These are phyloP conservation scores for Drosophila mimica DNA, from an alignment of 2,888 invertebrate genomes.

Conservation along the genomic window DNA sequence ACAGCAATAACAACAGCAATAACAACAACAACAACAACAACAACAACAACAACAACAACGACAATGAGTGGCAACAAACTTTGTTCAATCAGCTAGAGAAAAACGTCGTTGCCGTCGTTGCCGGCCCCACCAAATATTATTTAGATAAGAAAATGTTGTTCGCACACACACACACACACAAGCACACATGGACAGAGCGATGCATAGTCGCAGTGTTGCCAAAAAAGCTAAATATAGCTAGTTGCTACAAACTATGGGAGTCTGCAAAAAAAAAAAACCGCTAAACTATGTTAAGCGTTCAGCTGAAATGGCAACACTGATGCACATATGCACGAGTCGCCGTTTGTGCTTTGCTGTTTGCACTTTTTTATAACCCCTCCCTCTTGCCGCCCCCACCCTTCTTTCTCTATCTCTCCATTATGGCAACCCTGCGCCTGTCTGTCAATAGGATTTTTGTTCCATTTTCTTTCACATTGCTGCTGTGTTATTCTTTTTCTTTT, in stretches of 20 bases:
- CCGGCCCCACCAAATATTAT: conserved; percentile 70
- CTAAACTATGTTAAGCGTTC: background rate
- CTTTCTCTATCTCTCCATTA: conserved; percentile 11
- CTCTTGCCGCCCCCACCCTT: background rate
- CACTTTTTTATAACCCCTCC: conserved; percentile 19
- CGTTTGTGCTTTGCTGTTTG: conserved; percentile 53
- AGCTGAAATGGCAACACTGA: conserved; percentile 4
- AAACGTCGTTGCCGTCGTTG: conserved; percentile 56
- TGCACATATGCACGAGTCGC: conserved; percentile 34
- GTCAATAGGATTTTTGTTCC: conserved; percentile 51
- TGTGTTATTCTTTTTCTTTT: conserved; percentile 30
- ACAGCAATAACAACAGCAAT: conserved; percentile 25
- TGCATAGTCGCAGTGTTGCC: background rate
- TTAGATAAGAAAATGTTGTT: conserved; percentile 77
- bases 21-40: conserved; percentile 7
- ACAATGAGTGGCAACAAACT: conserved; percentile 56
- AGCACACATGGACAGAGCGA: conserved; percentile 16
- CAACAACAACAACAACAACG: conserved; percentile 24
- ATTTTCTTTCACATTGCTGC: conserved; percentile 50
- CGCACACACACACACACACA: conserved; percentile 31
- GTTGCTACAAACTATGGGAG: background rate
- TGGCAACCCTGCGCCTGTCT: conserved; percentile 29
- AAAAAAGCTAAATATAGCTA: conserved; percentile 1
- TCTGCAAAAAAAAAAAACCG: background rate
- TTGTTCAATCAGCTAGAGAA: conserved; percentile 76